Evolutionary conservation across 2,888 invertebrate species (phyloP).

Genomic region (Tenthredo amoena): DNA sequence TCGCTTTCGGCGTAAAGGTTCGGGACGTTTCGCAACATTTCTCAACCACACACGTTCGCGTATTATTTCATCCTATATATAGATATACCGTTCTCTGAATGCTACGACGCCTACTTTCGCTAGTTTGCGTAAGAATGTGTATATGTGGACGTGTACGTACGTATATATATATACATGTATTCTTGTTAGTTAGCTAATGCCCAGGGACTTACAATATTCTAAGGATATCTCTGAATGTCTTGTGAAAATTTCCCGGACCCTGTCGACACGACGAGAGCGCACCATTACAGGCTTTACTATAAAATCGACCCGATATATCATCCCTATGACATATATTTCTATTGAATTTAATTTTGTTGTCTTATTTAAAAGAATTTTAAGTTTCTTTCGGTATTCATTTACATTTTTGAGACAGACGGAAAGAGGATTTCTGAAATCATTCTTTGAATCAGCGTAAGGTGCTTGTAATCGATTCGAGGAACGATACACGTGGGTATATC

Average conservation of each 20-base stretch:
- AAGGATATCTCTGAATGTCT: conserved; percentile 35
- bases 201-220: conserved; percentile 39
- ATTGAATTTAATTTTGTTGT: neutral
- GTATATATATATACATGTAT: neutral
- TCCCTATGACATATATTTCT: neutral
- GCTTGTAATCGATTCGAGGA: neutral
- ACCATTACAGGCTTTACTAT: neutral
- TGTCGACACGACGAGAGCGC: neutral
- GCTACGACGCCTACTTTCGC: conserved; percentile 73
- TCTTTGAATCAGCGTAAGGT: neutral
- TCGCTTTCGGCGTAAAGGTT: conserved; percentile 61
- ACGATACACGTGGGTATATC: neutral
- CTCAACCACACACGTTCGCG: conserved; percentile 65
- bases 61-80: conserved; percentile 67
- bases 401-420: neutral
- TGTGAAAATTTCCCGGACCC: conserved; percentile 31
- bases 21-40: conserved; percentile 70
- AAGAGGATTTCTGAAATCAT: neutral
- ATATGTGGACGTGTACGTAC: conserved; percentile 30
- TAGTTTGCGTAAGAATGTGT: conserved; percentile 75
- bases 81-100: conserved; percentile 54
- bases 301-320: neutral
- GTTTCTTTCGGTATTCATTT: neutral
- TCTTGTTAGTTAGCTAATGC: neutral
- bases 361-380: neutral